Conservation (phyloP, 2,888 invertebrate species). For the Sinodicranocentrus sp. region DNA sequence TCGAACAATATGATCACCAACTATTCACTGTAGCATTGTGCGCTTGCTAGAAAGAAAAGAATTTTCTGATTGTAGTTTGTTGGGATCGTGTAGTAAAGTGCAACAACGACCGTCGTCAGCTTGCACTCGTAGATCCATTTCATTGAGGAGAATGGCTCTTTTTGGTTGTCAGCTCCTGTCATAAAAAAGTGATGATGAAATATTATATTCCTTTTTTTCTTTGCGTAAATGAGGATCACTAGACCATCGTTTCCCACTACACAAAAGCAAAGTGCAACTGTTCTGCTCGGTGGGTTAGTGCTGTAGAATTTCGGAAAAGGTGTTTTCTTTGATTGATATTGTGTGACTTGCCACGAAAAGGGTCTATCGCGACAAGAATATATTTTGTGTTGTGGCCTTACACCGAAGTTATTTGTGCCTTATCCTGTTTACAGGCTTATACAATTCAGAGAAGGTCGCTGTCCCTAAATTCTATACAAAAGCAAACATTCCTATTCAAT, state of each 20-base stretch:
- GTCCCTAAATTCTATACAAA: constrained; percentile 34
- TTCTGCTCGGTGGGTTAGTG: constrained; percentile 53
- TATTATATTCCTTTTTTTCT: constrained; percentile 34
- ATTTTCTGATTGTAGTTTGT: background rate
- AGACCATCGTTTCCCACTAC: constrained; percentile 7
- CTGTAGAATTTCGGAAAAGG: constrained; percentile 51
- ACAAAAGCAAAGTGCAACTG: constrained; percentile 33
- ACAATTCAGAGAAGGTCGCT: constrained; percentile 57
- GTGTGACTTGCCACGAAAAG: too few species aligned
- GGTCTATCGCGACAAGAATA: constrained; percentile 34
- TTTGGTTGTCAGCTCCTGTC: constrained; percentile 47
- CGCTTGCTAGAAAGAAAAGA: too few species aligned
- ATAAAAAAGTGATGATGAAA: constrained; percentile 60
- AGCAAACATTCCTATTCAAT: constrained; percentile 28
- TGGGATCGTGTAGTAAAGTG: constrained; percentile 3
- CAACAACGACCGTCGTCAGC: background rate
- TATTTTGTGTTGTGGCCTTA: background rate
- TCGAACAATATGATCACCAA: background rate
- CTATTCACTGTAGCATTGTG: too few species aligned
- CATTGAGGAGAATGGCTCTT: constrained; percentile 7
- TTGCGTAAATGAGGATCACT: constrained; percentile 48
- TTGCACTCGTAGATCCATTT: background rate
- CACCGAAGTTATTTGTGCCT: constrained; percentile 27
- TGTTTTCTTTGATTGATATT: constrained; percentile 31
- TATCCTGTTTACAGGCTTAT: constrained; percentile 37